These are phyloP conservation scores for Blastobasis adustella DNA, from an alignment of 2,888 invertebrate species.

Conservation along the genomic window DNA sequence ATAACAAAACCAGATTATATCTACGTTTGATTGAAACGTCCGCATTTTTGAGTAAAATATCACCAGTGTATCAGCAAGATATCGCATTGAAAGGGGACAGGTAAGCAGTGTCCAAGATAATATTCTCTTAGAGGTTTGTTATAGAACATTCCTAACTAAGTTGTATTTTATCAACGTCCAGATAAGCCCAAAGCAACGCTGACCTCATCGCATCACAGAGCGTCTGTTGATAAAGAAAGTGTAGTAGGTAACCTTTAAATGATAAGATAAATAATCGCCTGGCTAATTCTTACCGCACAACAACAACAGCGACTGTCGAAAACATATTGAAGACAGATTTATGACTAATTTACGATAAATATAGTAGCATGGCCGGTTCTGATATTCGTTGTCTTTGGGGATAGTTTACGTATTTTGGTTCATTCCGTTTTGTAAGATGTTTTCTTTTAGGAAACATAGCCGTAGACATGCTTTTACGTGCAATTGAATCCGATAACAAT, in stretches of 20 bases:
- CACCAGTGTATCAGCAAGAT: background rate
- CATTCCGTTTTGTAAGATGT: too few species aligned
- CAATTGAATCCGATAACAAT: too few species aligned
- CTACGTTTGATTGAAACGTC: background rate
- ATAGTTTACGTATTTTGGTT: too few species aligned
- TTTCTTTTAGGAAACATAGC: too few species aligned
- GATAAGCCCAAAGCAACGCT: slow-evolving; percentile 61
- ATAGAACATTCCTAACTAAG: slow-evolving; percentile 50
- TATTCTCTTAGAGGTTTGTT: slow-evolving; percentile 1
- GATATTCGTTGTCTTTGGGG: too few species aligned
- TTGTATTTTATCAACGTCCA: slow-evolving; percentile 51
- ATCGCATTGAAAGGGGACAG: too few species aligned
- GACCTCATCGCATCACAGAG: slow-evolving; percentile 60
- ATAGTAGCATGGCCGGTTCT: too few species aligned
- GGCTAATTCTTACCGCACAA: slow-evolving; percentile 28
- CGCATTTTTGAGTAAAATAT: background rate
- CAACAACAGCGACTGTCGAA: slow-evolving; percentile 4
- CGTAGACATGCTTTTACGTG: too few species aligned
- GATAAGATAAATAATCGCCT: slow-evolving; percentile 47
- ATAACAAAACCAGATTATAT: too few species aligned
- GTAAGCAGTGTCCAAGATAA: background rate
- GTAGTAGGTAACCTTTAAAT: slow-evolving; percentile 52
- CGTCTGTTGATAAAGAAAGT: slow-evolving; percentile 60
- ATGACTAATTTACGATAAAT: slow-evolving; percentile 25
- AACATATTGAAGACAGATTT: slow-evolving; percentile 19